These are phyloP conservation scores for Illadopsis cleaveri DNA, from an alignment of 2,113 vertebrate species.

Conservation along the genomic window DNA sequence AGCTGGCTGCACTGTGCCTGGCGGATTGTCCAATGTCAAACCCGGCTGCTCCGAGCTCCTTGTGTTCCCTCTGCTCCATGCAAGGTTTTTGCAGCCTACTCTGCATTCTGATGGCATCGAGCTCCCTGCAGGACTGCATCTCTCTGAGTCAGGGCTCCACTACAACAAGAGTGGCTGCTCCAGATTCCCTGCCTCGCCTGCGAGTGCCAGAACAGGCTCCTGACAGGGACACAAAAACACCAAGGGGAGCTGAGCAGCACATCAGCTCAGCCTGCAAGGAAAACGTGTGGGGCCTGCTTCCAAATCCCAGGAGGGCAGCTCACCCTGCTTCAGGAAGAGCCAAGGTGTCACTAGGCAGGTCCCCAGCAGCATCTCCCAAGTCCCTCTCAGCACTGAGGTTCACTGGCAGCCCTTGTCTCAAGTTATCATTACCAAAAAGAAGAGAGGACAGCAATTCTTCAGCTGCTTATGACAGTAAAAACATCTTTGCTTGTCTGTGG, in stretches of 20 bases:
- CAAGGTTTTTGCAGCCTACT: background rate
- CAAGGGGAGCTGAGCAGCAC: background rate
- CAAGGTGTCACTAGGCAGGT: background rate
- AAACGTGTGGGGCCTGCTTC: background rate
- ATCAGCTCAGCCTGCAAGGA: background rate
- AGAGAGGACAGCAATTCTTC: background rate
- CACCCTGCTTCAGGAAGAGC: background rate
- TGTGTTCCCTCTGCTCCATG: background rate
- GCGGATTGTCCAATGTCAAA: background rate
- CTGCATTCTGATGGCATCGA: background rate
- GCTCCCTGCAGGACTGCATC: background rate
- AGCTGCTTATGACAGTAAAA: background rate
- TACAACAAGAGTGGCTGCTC: background rate
- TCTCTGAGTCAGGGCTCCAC: background rate
- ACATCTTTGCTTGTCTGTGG: background rate
- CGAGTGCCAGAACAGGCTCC: background rate
- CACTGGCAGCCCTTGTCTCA: background rate
- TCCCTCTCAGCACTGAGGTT: rapidly evolving
- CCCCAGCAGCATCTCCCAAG: background rate
- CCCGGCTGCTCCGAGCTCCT: rapidly evolving
- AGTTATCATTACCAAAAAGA: background rate
- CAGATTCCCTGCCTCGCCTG: background rate
- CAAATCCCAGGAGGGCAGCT: background rate
- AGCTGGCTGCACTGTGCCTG: slow-evolving; percentile 1
- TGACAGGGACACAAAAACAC: background rate